Evolutionary conservation across 1,140 invertebrate species (phyloP).

Genomic region (Artemia franciscana): DNA sequence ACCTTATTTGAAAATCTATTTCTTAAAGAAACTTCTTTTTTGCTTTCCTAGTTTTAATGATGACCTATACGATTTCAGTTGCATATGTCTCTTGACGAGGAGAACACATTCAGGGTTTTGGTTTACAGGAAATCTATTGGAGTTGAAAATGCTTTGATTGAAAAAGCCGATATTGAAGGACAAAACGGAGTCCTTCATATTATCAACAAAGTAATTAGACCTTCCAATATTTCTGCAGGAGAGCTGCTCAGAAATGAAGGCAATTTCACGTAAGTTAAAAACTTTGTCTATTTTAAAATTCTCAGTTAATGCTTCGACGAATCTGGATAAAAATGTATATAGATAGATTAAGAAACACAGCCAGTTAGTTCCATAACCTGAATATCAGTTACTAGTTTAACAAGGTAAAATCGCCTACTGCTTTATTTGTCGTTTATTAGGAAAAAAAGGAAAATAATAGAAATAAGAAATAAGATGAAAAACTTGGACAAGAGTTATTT

Average conservation of each 20-base stretch:
- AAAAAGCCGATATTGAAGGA: conserved; percentile 23
- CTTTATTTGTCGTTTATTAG: too few species aligned
- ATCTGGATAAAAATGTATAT: too few species aligned
- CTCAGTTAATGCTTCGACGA: conserved; percentile 6
- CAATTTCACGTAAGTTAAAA: conserved; percentile 20
- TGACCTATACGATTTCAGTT: conserved; percentile 12
- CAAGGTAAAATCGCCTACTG: too few species aligned
- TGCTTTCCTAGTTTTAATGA: too few species aligned
- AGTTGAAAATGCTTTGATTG: conserved; percentile 24
- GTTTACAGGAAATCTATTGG: conserved; percentile 22
- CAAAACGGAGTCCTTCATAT: conserved; percentile 31
- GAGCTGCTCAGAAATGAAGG: conserved; percentile 21
- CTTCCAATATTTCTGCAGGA: conserved; percentile 22
- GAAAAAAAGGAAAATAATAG: too few species aligned
- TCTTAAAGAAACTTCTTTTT: too few species aligned
- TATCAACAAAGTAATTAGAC: conserved; percentile 26
- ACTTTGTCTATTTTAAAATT: not conserved
- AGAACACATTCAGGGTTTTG: conserved; percentile 21
- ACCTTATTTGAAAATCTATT: too few species aligned
- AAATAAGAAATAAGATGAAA: too few species aligned
- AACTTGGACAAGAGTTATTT: too few species aligned
- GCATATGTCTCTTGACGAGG: conserved; percentile 21
- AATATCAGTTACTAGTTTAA: too few species aligned
- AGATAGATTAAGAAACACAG: too few species aligned
- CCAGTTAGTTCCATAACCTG: too few species aligned